Base-by-base conservation (phyloP, 2,113 vertebrate species). In the Corythoichthys haematopterus region DNA sequence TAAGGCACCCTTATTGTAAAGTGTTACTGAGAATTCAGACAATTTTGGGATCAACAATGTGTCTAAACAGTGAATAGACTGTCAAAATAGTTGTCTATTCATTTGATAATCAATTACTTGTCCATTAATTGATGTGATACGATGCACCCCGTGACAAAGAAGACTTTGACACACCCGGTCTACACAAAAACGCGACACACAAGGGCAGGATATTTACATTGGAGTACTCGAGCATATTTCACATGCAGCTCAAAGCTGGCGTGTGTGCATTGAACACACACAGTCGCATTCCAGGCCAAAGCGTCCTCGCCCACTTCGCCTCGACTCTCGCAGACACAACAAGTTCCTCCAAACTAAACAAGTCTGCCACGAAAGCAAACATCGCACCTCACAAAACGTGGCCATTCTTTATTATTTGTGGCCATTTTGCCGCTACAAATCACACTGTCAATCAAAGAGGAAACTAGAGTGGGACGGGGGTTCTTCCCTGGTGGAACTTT, bases 291-390 rank as follows among this genome's bases (percentile, higher is more conserved):
- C 83, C 88, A 75, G 81, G 45, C 65, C 38, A 51, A 16, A 46
- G 71, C 37, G 72, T 79, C 84, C 81, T 84, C 83, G 63, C 82
- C 78, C 75, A 79, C 77, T 87, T 86, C 5, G 12, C 35, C 76
- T 83, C 75, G 68, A 6, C 62, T 53, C 61, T 64, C 15, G 80
- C 81, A 91, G 88, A 90, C 90, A 88, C 82, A 89, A 89, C 87
- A 89, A 69, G 65, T 80, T 72, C 72, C 78, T 73, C 51, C 16
- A 65, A 84, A 72, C 68, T 80, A 73, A 84, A 87, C 83, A 79
- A 73, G 45, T 40, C 10, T 14, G 75, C 38, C 15, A 81, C 79
- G 61, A 81, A 70, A 79, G 72, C 47, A 0, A 56, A 66, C 61
- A 75, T 72, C 80, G 78, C 78, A 73, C 75, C 76, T 80, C 73